Conservation (phyloP, 92 coral and sea anemone species). For the Epizoanthus ramosus region DNA sequence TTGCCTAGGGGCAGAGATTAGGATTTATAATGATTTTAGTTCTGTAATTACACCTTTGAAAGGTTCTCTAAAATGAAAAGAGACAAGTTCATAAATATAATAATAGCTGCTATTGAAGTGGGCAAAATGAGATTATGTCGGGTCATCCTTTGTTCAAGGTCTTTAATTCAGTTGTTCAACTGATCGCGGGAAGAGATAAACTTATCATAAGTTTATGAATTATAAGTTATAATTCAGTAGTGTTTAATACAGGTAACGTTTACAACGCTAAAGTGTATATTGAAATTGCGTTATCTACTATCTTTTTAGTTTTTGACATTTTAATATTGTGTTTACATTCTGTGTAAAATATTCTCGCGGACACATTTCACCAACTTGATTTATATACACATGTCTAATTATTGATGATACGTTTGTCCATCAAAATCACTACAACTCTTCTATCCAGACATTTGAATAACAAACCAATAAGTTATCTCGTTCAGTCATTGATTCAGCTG, state of each 20-base stretch:
- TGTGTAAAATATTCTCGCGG: not conserved
- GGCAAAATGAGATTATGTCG: not conserved
- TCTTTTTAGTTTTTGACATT: not conserved
- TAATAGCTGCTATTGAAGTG: too few relatives aligned
- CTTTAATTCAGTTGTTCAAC: not conserved
- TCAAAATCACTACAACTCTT: not conserved
- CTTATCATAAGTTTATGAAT: too few relatives aligned
- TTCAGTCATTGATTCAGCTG: not conserved
- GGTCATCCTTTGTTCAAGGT: not conserved
- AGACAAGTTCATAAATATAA: not conserved
- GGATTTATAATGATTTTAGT: not conserved
- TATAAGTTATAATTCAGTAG: not conserved
- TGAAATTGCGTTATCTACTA: not conserved
- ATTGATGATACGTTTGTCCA: not conserved
- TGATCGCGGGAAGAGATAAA: not conserved
- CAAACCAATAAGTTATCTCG: not conserved
- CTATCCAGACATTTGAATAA: not conserved
- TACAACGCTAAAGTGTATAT: not conserved
- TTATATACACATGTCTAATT: not conserved
- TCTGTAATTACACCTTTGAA: not conserved
- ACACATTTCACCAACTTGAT: not conserved
- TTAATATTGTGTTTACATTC: not conserved
- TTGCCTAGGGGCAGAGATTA: not conserved
- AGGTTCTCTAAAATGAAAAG: not conserved
- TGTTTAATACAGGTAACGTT: not conserved